Conservation (phyloP, 2,113 vertebrate species). For the Hydrochoerus hydrochaeris region DNA sequence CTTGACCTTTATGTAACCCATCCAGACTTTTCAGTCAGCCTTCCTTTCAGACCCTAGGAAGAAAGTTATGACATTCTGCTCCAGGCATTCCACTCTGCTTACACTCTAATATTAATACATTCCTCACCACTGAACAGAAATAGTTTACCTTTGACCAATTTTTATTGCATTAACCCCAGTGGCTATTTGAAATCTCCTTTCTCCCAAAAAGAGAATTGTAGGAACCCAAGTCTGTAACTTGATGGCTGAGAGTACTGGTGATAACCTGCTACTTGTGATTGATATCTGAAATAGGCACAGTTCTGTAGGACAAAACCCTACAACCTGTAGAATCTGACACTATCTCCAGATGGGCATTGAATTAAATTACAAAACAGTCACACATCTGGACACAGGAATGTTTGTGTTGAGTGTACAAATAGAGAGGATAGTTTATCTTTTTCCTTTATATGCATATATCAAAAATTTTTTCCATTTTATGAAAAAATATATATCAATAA, state of each 20-base stretch:
- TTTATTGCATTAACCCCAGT: not conserved
- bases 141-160: not conserved
- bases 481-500: not conserved
- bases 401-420: not conserved
- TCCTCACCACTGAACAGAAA: not conserved
- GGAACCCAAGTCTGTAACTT: not conserved
- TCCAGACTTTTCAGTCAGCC: not conserved
- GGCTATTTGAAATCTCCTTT: not conserved
- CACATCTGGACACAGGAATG: not conserved
- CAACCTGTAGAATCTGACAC: not conserved
- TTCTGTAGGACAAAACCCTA: not conserved
- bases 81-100: not conserved
- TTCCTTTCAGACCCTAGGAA: not conserved
- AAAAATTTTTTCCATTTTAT: not conserved
- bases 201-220: not conserved
- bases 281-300: not conserved
- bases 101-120: not conserved
- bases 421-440: not conserved
- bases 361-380: not conserved
- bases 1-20: not conserved
- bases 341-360: not conserved
- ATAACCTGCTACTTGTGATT: not conserved
- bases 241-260: not conserved
- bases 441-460: not conserved
- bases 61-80: not conserved